Evolutionary conservation across 30 jellyfish, hydroid and myxozoan species (phyloP).

Genomic region (Morbakka virulenta): DNA sequence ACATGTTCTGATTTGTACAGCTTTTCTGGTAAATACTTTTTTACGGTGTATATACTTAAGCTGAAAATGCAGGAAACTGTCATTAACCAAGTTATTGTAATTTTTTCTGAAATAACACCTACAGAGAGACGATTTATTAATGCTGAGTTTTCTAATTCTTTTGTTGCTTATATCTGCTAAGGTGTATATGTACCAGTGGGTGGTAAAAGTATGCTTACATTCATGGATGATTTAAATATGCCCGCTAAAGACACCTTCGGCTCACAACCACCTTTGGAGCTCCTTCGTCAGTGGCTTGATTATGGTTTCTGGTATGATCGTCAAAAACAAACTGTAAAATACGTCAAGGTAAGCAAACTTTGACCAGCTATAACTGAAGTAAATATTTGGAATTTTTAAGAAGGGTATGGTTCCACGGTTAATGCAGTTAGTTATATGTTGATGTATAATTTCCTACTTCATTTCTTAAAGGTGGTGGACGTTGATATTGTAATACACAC

Average conservation of each 20-base stretch:
- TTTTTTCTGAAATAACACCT: too few relatives aligned
- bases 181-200: constrained; percentile 95
- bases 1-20: too few relatives aligned
- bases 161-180: too few relatives aligned
- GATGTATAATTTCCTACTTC: not conserved
- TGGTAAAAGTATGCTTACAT: constrained; percentile 81
- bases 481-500: too few relatives aligned
- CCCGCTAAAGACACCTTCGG: constrained; percentile 94
- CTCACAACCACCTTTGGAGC: constrained; percentile 94
- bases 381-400: not conserved
- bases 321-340: constrained; percentile 79
- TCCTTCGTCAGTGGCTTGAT: constrained; percentile 91
- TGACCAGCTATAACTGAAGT: too few relatives aligned
- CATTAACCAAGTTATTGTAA: too few relatives aligned
- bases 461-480: too few relatives aligned
- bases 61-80: too few relatives aligned
- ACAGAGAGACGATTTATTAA: too few relatives aligned
- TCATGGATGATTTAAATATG: constrained; percentile 95
- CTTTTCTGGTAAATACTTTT: too few relatives aligned
- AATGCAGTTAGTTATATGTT: not conserved
- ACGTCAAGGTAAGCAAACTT: constrained; percentile 71
- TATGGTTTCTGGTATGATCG: constrained; percentile 97
- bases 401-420: not conserved
- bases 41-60: too few relatives aligned
- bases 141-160: too few relatives aligned